Conservation (phyloP, 1,140 invertebrate species). For the Eueides isabella region DNA sequence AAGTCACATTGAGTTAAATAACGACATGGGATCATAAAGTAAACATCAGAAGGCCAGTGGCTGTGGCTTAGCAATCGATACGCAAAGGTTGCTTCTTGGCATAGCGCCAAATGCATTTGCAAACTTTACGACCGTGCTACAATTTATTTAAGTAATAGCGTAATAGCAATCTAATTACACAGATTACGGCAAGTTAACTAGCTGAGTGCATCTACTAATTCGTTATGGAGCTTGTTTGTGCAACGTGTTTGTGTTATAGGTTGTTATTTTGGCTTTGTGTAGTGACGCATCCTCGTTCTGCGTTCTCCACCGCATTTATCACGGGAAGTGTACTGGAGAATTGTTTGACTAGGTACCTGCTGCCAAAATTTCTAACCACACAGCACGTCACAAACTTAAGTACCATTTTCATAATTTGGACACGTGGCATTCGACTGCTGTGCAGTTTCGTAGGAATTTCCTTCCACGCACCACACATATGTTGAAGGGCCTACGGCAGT, state of each 20-base stretch:
- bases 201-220: conserved; percentile 7
- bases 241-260: not conserved
- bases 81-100: conserved; percentile 37
- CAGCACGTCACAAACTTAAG: no score
- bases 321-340: no score
- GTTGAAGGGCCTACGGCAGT: no score
- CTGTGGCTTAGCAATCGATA: conserved; percentile 37
- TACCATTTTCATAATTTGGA: no score
- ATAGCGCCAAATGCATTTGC: conserved; percentile 45
- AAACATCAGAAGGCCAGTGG: not conserved
- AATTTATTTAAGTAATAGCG: conserved; percentile 57
- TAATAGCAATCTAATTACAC: conserved; percentile 59
- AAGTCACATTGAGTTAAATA: not conserved
- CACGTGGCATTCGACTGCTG: no score
- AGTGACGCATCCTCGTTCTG: no score
- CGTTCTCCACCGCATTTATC: no score
- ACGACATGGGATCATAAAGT: conserved; percentile 14
- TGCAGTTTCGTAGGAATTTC: no score
- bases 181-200: conserved; percentile 10
- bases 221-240: not conserved
- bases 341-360: no score
- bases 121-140: conserved; percentile 38
- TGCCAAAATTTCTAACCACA: no score
- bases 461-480: no score
- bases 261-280: no score